Base-by-base conservation (phyloP, 2,797 vertebrate species). In the Acanthurus leucopareius region DNA sequence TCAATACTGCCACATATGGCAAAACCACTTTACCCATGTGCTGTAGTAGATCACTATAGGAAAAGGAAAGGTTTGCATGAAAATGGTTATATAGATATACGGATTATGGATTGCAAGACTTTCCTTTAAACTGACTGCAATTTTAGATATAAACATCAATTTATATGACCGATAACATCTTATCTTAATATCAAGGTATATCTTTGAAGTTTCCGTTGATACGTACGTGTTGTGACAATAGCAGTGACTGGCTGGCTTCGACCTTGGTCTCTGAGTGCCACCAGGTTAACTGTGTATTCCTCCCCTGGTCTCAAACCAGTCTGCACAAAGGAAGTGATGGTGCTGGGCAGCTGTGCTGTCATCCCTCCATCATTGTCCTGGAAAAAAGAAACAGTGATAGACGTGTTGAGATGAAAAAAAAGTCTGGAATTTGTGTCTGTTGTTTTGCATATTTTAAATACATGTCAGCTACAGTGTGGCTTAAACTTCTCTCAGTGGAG, bases 311-410 rank as follows among this genome's bases (percentile, higher is more conserved):
- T 97, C 68, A 99, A 90, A 7, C 97, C 97, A 0, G 97, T 99
- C 93, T 99, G 98, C 84, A 98, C 96, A 92, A 98, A 98, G 32
- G 96, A 97, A 3, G 97, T 99, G 73, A 99, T 97, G 0, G 96
- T 97, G 82, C 97, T 98, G 73, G 98, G 98, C 38, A 99, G 96
- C 90, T 99, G 98, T 15, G 97, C 97, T 0, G 98, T 99, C 92
- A 98, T 97, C 1, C 98, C 97, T 5, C 98, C 98, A 84, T 99
- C 97, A 2, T 98, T 99, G 81, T 98, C 97, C 98, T 99, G 87
- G 28, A 45, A 3, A 54, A 65, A 71, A 58, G 73, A 57, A 57
- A 73, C 16, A 84, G 17, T 65, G 11, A 65, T 2, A 64, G 2
- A 48, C 22, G n/a, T 9, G 15, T 70, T 58, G 49, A 58, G 42